A percentile compares a stretch with the other conserved stretches of the same genome.
These are phyloP conservation scores for Trimorus sp. DNA, from an alignment of 2,888 invertebrate genomes.

Conservation along the genomic window DNA sequence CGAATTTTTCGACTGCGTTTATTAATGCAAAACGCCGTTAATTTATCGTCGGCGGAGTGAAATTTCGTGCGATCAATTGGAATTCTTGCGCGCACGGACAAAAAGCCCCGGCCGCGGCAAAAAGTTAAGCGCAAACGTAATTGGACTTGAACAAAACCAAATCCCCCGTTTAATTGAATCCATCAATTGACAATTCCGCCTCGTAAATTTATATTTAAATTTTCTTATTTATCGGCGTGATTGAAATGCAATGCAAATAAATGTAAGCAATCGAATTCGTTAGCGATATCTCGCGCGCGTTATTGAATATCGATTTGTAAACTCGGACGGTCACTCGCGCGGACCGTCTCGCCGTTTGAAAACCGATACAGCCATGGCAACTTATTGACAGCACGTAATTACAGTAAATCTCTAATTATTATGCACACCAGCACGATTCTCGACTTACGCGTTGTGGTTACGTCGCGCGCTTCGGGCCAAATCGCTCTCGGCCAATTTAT, in stretches of 20 bases:
- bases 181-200: conserved; percentile 44
- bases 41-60: too few species aligned
- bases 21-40: too few species aligned
- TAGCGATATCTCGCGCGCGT: conserved; percentile 52
- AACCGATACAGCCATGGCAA: conserved; percentile 58
- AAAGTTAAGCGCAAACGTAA: conserved; percentile 11
- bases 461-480: conserved; percentile 51
- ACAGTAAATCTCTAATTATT: conserved; percentile 74
- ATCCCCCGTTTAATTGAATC: conserved; percentile 45
- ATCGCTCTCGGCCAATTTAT: conserved; percentile 49
- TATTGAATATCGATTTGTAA: conserved; percentile 60
- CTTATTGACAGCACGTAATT: conserved; percentile 67
- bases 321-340: conserved; percentile 41
- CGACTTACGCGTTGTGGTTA: conserved; percentile 46
- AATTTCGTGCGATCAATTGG: too few species aligned
- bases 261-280: conserved; percentile 55
- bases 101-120: background rate
- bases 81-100: too few species aligned
- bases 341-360: conserved; percentile 53
- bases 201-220: conserved; percentile 55
- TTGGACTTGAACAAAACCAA: conserved; percentile 24
- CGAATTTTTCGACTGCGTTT: too few species aligned
- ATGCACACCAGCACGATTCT: conserved; percentile 54
- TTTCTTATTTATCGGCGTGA: conserved; percentile 46
- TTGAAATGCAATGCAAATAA: conserved; percentile 60